These are phyloP conservation scores for Chunga burmeisteri DNA, from an alignment of 2,113 vertebrate species.

Conservation along the genomic window DNA sequence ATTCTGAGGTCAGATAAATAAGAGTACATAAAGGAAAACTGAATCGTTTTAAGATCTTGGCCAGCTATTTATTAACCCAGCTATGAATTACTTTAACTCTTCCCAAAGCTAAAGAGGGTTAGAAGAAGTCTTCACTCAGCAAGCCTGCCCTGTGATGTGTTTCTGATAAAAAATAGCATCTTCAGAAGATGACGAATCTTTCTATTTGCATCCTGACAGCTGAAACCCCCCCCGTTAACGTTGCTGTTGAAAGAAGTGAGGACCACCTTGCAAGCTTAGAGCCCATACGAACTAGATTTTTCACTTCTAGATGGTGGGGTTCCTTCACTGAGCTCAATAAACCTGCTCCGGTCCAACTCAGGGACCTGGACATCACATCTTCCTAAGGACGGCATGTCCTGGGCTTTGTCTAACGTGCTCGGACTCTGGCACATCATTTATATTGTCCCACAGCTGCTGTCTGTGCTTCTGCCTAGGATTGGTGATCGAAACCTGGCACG, in stretches of 20 bases:
- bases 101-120: background rate
- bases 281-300: background rate
- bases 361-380: fast-evolving
- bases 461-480: background rate
- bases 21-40: background rate
- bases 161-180: background rate
- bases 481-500: background rate
- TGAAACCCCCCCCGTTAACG: background rate
- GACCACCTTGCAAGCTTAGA: background rate
- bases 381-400: background rate
- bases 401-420: background rate
- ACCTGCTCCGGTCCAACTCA: background rate
- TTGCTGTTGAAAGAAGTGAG: background rate
- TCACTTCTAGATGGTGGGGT: background rate
- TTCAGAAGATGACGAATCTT: background rate
- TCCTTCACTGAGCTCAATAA: background rate
- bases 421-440: background rate
- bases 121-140: background rate
- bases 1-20: background rate
- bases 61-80: background rate
- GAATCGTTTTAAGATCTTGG: background rate
- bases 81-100: background rate
- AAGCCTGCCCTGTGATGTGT: background rate
- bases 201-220: background rate
- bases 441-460: background rate